Evolutionary conservation across 1,140 invertebrate species (phyloP), one percentile per base, ranked within the genome.

Genomic region (Cyrtorhinus lividipennis): DNA sequence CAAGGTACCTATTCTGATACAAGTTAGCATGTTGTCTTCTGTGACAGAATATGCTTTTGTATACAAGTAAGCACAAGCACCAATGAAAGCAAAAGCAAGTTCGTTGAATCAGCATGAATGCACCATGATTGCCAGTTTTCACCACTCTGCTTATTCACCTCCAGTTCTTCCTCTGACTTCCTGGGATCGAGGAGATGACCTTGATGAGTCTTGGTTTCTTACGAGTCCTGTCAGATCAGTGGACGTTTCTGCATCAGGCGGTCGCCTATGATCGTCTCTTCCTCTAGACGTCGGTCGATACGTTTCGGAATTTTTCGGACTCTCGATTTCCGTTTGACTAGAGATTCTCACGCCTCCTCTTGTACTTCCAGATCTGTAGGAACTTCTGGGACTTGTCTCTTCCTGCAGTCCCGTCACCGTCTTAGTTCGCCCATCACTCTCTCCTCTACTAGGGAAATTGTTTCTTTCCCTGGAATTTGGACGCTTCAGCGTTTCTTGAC

Each of bases 291-390:
- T n/a, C n/a, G n/a, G n/a, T n/a, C n/a, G n/a, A n/a, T n/a, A n/a
- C n/a, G n/a, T n/a, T n/a, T n/a, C n/a, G n/a, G n/a, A n/a, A n/a
- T n/a, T n/a, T n/a, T n/a, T n/a, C n/a, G n/a, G n/a, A n/a, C n/a
- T n/a, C n/a, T n/a, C n/a, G n/a, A n/a, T 53, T 53, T 53, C 48
- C 48, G 48, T 12, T 22, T 53, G 48, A 53, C 48, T 53, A 53
- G 48, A 53, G 20, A 8, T 44, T 44, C 8, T 10, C 8, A n/a
- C n/a, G 38, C 8, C 8, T 44, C n/a, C 38, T 44, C 38, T n/a
- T n/a, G n/a, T 44, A n/a, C n/a, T 44, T 44, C 38, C 8, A 8
- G 38, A 44, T 44, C n/a, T 44, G 38, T 10, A 44, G 38, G 38
- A 44, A 44, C 48, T 53, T 53, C 12, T 15, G 20, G 12, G 18